Base-by-base conservation (phyloP, 2,113 vertebrate genomes). In the Oreocharis arfaki region DNA sequence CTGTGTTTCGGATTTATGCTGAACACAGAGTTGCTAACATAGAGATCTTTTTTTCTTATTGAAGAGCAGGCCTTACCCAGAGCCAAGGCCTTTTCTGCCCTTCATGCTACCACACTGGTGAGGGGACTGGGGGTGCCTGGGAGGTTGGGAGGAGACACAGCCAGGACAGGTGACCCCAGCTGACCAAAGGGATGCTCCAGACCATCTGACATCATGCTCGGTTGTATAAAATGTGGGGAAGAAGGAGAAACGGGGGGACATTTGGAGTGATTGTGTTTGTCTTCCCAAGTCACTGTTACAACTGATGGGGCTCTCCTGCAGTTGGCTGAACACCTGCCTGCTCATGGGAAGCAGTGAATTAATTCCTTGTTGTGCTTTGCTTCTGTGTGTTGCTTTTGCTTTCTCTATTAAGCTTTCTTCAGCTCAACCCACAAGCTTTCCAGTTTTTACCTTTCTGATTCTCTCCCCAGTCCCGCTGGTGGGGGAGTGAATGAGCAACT, bases 401-500 rank as follows among this genome's bases (percentile, higher is more conserved):
- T 75, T 60, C 53, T 26, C n/a, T 41, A 19, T 47, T 55, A 61
- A 75, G 35, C 30, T 55, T n/a, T 13, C 47, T 47, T 61, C 26
- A 19, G n/a, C 30, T 69, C 17, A 53, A 35, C 39, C 11, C 30
- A 41, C 28, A 17, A 41, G 9, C 30, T 60, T 27, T 68, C 47
- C 24, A 60, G 17, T 11, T 75, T 46, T 75, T n/a, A 27, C 24
- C 17, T n/a, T 60, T 68, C n/a, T 68, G n/a, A 41, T 69, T 76
- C 14, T 75, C n/a, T 61, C n/a, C 39, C 21, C 14, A 13, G 20
- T 47, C n/a, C 52, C 0, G 0, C 30, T 60, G 53, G 20, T 60
- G 24, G 11, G 53, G 17, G 4, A 75, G 28, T 14, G 20, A 82
- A 27, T 20, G 24, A 59, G 39, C 0, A 0, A 11, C 39, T 67